Base-by-base conservation (phyloP, 2,113 vertebrate genomes). In the Redunca redunca region DNA sequence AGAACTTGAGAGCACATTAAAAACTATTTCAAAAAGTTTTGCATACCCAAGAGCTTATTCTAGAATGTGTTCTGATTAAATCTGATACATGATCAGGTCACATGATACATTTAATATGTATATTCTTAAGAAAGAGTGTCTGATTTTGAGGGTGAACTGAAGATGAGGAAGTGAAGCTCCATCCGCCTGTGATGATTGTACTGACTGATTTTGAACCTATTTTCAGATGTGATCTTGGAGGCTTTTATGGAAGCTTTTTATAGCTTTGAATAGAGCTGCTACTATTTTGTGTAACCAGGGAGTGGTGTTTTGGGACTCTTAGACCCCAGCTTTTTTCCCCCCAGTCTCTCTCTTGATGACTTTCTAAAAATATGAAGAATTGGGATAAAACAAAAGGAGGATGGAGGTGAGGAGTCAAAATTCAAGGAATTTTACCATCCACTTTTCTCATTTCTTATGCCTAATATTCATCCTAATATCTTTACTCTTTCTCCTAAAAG, bases 211-310 rank as follows among this genome's bases (percentile, higher is more conserved):
- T 77, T 43, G 26, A 82, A 94, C 48, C 93, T 97, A 85, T 97
- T 98, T 98, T 94, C n/a, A 84, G 93, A 53, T 96, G 30, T 91
- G 97, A 74, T 91, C 85, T 95, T 93, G 58, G 91, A 96, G 58
- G 88, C 67, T 46, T 77, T 92, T 90, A 60, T 93, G 62, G n/a
- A 43, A 78, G 30, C 80, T 95, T 96, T 97, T 88, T 94, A 85
- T 78, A 96, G 84, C 55, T 92, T 93, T 86, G 60, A 91, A 80
- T 89, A 91, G 90, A 93, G 36, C 80, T 95, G 46, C 83, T 92
- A n/a, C 90, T 95, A 58, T 28, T 94, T 94, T 94, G 84, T 90
- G 57, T 97, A 90, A 96, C 60, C 48, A 55, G 46, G 43, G 77
- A 90, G 19, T n/a, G 52, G 28, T 82, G 13, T 43, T 77, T 87